These are phyloP conservation scores for Drosophila malerkotliana DNA, from an alignment of 1,140 invertebrate genomes.

Conservation along the genomic window DNA sequence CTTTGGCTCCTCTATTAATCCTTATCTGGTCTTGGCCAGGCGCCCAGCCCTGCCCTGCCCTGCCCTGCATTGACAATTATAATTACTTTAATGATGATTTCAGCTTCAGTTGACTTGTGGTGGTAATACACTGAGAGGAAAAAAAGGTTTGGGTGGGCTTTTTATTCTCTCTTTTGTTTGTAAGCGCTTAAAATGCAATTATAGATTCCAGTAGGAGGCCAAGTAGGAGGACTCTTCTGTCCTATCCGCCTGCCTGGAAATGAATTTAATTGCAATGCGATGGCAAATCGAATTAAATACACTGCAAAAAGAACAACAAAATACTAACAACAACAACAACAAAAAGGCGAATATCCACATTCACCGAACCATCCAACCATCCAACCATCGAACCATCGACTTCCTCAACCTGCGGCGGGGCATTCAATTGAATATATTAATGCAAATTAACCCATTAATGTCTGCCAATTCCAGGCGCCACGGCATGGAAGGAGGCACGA, in stretches of 20 bases:
- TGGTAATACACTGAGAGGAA: not conserved
- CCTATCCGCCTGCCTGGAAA: slow-evolving; percentile 32
- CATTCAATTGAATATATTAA: slow-evolving; percentile 60
- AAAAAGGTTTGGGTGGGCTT: not conserved
- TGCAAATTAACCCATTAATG: slow-evolving; percentile 69
- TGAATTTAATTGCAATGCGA: slow-evolving; percentile 71
- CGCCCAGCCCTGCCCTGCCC: not conserved
- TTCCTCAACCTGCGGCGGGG: slow-evolving; percentile 1
- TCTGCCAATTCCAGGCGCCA: slow-evolving; percentile 28
- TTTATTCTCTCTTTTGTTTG: slow-evolving; percentile 49
- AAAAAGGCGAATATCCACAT: slow-evolving; percentile 1
- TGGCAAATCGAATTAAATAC: slow-evolving; percentile 70
- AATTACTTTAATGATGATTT: slow-evolving; percentile 74
- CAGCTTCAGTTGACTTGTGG: slow-evolving; percentile 27
- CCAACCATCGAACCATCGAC: not conserved
- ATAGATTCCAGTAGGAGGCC: slow-evolving; percentile 24
- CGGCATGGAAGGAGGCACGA: not conserved
- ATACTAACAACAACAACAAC: not conserved
- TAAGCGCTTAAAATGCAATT: slow-evolving; percentile 69
- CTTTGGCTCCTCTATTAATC: slow-evolving; percentile 1
- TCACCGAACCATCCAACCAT: not conserved
- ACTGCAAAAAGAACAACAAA: slow-evolving; percentile 7
- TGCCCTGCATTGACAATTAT: slow-evolving; percentile 52
- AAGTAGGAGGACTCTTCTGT: not conserved
- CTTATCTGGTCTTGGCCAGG: slow-evolving; percentile 15